These are phyloP conservation scores for Rhineura floridana DNA, from an alignment of 2,113 vertebrate species.

Conservation along the genomic window DNA sequence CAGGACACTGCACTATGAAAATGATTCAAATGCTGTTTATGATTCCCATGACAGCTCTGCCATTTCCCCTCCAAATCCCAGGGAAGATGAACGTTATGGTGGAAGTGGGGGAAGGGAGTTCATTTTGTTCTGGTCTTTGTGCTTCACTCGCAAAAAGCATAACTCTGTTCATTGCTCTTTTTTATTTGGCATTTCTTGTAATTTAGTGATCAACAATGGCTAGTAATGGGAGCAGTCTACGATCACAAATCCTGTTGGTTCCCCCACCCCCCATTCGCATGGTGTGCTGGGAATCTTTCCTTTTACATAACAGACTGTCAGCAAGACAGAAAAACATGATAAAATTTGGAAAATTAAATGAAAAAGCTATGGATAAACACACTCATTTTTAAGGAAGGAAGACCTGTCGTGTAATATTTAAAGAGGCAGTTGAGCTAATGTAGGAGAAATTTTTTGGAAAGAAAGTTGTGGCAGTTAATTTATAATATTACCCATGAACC, in stretches of 20 bases:
- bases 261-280: background rate
- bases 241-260: background rate
- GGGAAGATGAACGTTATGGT: slow-evolving; percentile 19
- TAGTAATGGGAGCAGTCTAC: background rate
- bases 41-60: background rate
- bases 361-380: background rate
- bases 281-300: background rate
- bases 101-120: background rate
- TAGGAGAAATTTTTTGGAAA: background rate
- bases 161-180: background rate
- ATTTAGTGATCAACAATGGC: background rate
- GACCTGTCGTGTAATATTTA: background rate
- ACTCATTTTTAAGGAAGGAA: background rate
- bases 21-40: slow-evolving; percentile 29
- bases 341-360: background rate
- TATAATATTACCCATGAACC: slow-evolving; percentile 10
- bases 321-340: background rate
- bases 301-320: background rate
- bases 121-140: slow-evolving; percentile 23
- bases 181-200: background rate
- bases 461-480: slow-evolving; percentile 33
- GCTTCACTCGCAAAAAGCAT: background rate
- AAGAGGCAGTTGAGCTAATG: slow-evolving; percentile 1
- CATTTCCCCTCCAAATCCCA: slow-evolving; percentile 17
- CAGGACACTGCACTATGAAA: background rate